A percentile compares a stretch with the other conserved stretches of the same genome.
These are phyloP conservation scores for Peromyscus nudipes DNA, from an alignment of 2,797 vertebrate genomes.

Conservation along the genomic window DNA sequence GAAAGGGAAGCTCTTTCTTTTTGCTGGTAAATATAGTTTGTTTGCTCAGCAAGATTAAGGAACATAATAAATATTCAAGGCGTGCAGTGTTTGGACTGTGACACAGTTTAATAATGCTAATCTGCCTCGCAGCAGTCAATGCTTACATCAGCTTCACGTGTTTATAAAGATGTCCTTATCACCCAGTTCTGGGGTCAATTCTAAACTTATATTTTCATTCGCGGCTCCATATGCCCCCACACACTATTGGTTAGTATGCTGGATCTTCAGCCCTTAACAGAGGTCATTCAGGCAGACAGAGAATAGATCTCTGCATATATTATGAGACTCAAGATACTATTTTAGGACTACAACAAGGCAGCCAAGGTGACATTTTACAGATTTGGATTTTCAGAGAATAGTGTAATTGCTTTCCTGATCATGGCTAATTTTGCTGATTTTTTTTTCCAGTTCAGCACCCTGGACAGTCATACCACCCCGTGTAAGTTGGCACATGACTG, in stretches of 20 bases:
- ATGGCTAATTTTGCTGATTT: constrained; percentile 10
- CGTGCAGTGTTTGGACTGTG: constrained; percentile 59
- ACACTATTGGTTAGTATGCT: neutral
- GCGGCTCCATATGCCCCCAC: constrained; percentile 38
- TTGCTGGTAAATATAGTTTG: constrained; percentile 72
- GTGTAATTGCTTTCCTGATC: neutral
- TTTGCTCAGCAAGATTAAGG: constrained; percentile 79
- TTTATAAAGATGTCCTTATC: constrained; percentile 74
- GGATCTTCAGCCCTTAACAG: constrained; percentile 31
- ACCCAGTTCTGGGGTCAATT: constrained; percentile 29
- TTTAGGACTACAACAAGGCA: neutral
- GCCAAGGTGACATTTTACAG: neutral
- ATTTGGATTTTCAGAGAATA: constrained; percentile 53
- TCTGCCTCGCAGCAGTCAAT: constrained; percentile 56
- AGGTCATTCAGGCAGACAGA: constrained; percentile 47
- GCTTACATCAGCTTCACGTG: constrained; percentile 60
- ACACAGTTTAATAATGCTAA: constrained; percentile 76
- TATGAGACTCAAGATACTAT: constrained; percentile 3
- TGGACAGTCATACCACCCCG: neutral
- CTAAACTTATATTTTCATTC: constrained; percentile 34
- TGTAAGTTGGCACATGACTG: neutral
- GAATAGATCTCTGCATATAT: constrained; percentile 38
- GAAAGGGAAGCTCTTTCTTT: constrained; percentile 43
- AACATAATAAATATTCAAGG: constrained; percentile 79
- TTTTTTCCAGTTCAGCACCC: constrained; percentile 11